Evolutionary conservation across 2,797 vertebrate species (phyloP), one percentile per base, ranked within the genome.

Genomic region (Amblyraja radiata): DNA sequence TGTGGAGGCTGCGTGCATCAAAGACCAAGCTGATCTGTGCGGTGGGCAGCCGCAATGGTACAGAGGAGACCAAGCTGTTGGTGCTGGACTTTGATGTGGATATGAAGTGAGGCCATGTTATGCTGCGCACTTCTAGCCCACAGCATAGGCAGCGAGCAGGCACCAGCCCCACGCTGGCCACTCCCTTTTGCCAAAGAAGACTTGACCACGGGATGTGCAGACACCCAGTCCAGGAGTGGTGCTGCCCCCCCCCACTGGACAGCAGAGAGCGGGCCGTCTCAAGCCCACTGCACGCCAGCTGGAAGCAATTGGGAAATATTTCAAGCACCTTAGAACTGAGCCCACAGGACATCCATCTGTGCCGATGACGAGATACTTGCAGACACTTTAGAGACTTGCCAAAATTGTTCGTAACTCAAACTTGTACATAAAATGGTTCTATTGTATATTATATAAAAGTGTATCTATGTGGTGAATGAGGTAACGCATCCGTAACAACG

Each of bases 61-160:
- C 95, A 0, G 95, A 96, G 93, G 95, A 96, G 94, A 96, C 95
- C 93, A 96, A 96, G 91, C 94, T 96, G 93, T 93, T 96, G 76
- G 95, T 96, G 93, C 94, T 96, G 94, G 95, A 96, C 94, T 96
- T 96, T 0, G 95, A 96, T 0, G 95, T 95, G 93, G 95, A 96
- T 90, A 94, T 94, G 1, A 96, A 96, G 25, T 96, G 95, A 88
- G 61, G 6, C 16, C 6, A 16, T 88, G 61, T 36, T 6, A n/a
- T 3, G 16, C 61, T n/a, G 28, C 11, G 1, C n/a, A 9, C n/a
- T 1, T 32, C 61, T 32, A 32, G 18, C 18, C 63, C 83, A 25
- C 21, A 39, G 8, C 61, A n/a, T 14, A 14, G 13, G 25, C 58
- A 13, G 58, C 61, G 21, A 88, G 18, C 61, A 36, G 84, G 61